Conservation (phyloP, 2,888 invertebrate genomes). For the Tetragonula carbonaria region DNA sequence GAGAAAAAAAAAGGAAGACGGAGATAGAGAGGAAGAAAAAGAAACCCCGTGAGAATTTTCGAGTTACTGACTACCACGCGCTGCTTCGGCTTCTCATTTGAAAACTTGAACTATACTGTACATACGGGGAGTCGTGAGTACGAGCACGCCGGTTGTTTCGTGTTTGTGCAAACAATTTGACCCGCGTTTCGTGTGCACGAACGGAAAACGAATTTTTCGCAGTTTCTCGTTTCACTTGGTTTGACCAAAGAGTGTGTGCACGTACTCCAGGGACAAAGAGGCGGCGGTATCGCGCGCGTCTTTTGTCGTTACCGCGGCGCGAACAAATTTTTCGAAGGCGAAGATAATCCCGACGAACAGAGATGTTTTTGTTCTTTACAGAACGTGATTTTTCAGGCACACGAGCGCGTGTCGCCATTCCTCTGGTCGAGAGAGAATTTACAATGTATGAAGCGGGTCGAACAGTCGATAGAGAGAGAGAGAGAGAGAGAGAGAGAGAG, state of each 20-base stretch:
- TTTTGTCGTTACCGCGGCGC: conserved; percentile 13
- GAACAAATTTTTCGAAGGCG: conserved; percentile 1
- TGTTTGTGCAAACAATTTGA: conserved; percentile 22
- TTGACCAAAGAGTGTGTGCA: too few species aligned
- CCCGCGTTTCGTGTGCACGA: not conserved
- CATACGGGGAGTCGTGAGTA: not conserved
- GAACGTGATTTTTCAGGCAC: conserved; percentile 8
- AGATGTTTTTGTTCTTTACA: not conserved
- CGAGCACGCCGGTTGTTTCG: not conserved
- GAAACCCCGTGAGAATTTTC: conserved; percentile 27
- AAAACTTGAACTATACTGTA: not conserved
- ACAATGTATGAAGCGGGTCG: not conserved
- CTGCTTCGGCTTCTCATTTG: too few species aligned
- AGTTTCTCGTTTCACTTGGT: not conserved
- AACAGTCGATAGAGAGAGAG: not conserved
- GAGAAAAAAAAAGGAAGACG: not conserved
- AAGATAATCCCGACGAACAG: conserved; percentile 10
- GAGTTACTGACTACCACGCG: too few species aligned
- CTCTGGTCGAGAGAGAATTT: not conserved
- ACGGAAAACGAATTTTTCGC: conserved; percentile 18
- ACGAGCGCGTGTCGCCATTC: not conserved
- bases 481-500: too few species aligned
- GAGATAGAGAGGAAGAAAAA: conserved; percentile 40
- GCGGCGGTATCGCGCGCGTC: not conserved
- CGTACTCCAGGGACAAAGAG: not conserved